Percentiles rank a stretch among this genome's conserved stretches.
Evolutionary conservation across 2,797 vertebrate genomes (phyloP).

Genomic region (Sarcoramphus papa): DNA sequence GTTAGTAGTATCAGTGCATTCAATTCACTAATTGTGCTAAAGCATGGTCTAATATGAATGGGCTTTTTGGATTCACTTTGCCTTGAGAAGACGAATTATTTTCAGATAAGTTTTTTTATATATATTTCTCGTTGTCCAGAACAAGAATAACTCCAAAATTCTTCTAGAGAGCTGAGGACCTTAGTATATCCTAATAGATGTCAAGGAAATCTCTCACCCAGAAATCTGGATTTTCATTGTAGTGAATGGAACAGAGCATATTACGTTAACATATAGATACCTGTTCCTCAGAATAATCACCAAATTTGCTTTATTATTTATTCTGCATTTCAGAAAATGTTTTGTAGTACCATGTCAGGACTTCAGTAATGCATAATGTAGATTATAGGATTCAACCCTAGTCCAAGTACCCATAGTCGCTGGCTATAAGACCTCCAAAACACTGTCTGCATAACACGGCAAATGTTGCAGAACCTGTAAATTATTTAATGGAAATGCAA

Average conservation of each 20-base stretch:
- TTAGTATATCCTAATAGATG: not conserved
- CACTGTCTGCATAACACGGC: not conserved
- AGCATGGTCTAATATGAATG: not conserved
- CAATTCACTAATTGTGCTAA: not conserved
- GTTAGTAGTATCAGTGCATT: not conserved
- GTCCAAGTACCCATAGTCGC: not conserved
- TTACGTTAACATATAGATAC: not conserved
- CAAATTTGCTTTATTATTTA: not conserved
- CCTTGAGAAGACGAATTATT: not conserved
- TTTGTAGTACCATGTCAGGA: not conserved
- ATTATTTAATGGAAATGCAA: not conserved
- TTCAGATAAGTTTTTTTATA: not conserved
- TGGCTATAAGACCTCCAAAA: not conserved
- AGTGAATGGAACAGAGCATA: not conserved
- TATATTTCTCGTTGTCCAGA: not conserved
- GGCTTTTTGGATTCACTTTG: not conserved
- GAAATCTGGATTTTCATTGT: not conserved
- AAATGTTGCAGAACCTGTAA: not conserved
- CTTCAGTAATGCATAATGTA: not conserved
- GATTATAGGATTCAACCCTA: not conserved
- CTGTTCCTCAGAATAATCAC: not conserved
- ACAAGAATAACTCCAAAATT: not conserved
- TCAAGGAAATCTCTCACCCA: not conserved
- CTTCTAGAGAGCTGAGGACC: not conserved
- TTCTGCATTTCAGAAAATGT: not conserved